Conservation (phyloP, 2,797 vertebrate species). For the Lepilemur ruficaudatus region DNA sequence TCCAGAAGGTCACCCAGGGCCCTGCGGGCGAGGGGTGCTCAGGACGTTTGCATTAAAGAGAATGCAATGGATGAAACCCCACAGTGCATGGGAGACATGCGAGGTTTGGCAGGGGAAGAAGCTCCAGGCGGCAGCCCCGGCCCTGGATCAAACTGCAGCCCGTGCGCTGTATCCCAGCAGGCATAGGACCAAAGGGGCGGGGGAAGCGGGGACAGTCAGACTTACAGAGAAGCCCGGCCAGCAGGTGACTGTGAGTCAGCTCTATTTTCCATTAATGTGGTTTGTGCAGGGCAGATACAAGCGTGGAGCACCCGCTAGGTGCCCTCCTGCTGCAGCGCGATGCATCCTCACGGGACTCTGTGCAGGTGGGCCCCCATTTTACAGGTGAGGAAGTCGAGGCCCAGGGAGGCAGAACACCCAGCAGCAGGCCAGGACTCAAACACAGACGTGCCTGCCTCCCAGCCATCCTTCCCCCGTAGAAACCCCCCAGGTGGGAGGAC, state of each 20-base stretch:
- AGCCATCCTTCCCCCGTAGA: background rate
- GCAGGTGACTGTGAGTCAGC: accelerated
- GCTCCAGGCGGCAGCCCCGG: background rate
- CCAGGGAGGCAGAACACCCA: accelerated
- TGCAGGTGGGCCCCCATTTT: too few relatives aligned
- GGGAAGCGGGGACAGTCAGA: accelerated
- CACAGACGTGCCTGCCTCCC: accelerated
- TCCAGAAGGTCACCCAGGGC: background rate
- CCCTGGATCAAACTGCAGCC: too few relatives aligned
- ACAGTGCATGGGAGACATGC: accelerated
- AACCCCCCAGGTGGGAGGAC: background rate
- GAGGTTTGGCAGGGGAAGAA: background rate
- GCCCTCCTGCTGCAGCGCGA: accelerated
- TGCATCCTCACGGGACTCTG: accelerated
- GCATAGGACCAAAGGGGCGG: background rate
- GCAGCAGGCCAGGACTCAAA: background rate
- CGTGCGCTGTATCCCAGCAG: accelerated
- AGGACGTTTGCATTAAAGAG: background rate
- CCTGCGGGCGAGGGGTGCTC: accelerated
- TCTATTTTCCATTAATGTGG: accelerated
- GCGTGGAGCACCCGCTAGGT: accelerated
- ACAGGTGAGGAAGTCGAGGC: background rate
- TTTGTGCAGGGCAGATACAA: accelerated
- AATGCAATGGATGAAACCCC: background rate
- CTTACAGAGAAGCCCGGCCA: background rate